Base-by-base conservation (phyloP, 2,797 vertebrate species). In the Stomatorhinus walkeri region DNA sequence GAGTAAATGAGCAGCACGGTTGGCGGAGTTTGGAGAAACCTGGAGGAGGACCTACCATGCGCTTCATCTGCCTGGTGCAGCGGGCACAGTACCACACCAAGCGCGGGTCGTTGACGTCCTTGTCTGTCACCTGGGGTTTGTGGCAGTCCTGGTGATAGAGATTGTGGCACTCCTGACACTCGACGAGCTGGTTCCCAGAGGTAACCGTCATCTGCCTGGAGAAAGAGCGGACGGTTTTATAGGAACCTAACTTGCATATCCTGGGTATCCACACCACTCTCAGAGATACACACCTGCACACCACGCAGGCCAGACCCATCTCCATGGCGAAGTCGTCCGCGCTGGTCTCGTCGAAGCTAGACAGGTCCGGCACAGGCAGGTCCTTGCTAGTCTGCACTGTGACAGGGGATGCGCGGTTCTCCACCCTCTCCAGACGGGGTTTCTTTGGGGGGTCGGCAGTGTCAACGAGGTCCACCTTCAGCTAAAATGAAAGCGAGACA, bases 261-360 rank as follows among this genome's bases (percentile, higher is more conserved):
- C 72, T n/a, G 4, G 36, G 32, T 43, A 48, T 49, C 46, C 22
- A 19, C 5, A 3, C 2, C 79, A 48, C 32, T 36, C 10, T 61
- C 28, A 10, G 22, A 85, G 19, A 85, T 9, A 91, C 92, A 85
- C 92, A 98, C 98, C 98, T 96, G 94, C 98, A 99, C 90, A 99
- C 97, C 87, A 99, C 98, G 91, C 98, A 99, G 43, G 97, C 98
- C 92, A 99, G 94, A 6, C 98, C 98, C 98, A 99, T 99, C 92
- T 99, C 98, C 98, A 99, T 99, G 88, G 98, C 98, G 90, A 99
- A 99, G 92, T 98, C 98, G 85, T 99, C 98, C 28, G 98, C 98
- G 19, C 97, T 99, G 40, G 98, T 99, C 94, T 99, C 98, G 87
- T 99, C 98, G 40, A 97, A 97, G 92, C 97, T 97, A 2, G 96